phyloP scores from a whole-genome alignment of 2,888 invertebrate species.

The Elmis aenea region DNA sequence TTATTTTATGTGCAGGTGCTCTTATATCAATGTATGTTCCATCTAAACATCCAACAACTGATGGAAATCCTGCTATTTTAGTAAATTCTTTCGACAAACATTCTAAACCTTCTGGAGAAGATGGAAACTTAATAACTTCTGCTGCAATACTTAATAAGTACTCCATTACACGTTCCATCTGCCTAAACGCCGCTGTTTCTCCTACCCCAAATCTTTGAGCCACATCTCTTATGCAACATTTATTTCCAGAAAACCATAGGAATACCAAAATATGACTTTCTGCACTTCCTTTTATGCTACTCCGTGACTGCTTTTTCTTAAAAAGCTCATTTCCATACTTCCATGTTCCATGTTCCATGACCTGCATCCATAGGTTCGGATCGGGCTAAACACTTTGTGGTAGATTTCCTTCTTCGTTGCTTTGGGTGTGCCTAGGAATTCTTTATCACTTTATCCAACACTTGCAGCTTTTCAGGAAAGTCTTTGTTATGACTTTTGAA shows the following conservation, averaged over 20 bases:
- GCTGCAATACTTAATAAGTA: not conserved
- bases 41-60: slow-evolving; percentile 9
- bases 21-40: slow-evolving; percentile 15
- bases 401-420: no score
- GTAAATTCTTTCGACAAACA: not conserved
- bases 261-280: no score
- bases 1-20: slow-evolving; percentile 25
- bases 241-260: slow-evolving; percentile 11
- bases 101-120: not conserved
- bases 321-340: no score
- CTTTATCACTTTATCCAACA: no score
- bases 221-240: slow-evolving; percentile 12
- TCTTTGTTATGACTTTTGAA: no score
- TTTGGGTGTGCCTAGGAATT: no score
- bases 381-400: no score
- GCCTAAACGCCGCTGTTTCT: slow-evolving; percentile 6
- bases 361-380: no score
- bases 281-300: no score
- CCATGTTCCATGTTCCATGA: no score
- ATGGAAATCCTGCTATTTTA: slow-evolving; percentile 2
- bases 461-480: no score
- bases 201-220: slow-evolving; percentile 10
- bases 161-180: slow-evolving; percentile 8
- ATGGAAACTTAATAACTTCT: not conserved
- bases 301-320: no score